Base-by-base conservation (phyloP, 2,888 invertebrate species). In the Diaphora mendica region DNA sequence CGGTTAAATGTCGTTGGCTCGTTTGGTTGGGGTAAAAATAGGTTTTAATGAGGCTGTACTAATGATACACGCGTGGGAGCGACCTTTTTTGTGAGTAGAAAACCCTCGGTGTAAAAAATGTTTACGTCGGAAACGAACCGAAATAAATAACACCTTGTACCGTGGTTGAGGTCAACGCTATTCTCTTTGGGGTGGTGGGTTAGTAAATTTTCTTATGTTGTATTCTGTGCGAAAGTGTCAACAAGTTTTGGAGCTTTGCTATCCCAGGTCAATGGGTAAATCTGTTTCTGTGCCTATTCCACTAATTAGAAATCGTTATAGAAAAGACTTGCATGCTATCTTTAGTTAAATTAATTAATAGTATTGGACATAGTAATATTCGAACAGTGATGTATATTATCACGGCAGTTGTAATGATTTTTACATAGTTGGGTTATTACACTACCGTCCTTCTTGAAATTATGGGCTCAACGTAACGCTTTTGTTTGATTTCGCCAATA, bases 1-100 rank as follows among this genome's bases (percentile, higher is more conserved):
- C 15, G 68, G 68, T 69, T 26, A 39, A 55, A 55, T 35, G 55
- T 69, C 26, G 39, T 69, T 59, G 17, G 35, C n/a, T 51, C 35
- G 23, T 35, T 68, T 68, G 55, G 3, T 59, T 3, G 26, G 1
- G 68, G 13, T n/a, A 23, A 62, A 62, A 62, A 62, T 62, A 62
- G 62, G 17, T 30, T 30, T 62, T 30, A 62, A 62, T 62, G 62
- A 62, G 62, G 62, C 30, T 62, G 7, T 30, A 17, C 62, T 62
- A 62, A 62, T 62, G 62, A 62, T 62, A 62, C 62, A 17, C 26
- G 62, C 62, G 62, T 62, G 17, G 62, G 30, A 30, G 62, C 30
- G 62, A 30, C 62, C 65, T 65, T 64, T 65, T 65, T 39, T 65
- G 65, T 62, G 30, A 30, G 30, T 62, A 30, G 30, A 30, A 17